Conservation (phyloP, 1,140 invertebrate genomes). For the Pollicipes pollicipes region DNA sequence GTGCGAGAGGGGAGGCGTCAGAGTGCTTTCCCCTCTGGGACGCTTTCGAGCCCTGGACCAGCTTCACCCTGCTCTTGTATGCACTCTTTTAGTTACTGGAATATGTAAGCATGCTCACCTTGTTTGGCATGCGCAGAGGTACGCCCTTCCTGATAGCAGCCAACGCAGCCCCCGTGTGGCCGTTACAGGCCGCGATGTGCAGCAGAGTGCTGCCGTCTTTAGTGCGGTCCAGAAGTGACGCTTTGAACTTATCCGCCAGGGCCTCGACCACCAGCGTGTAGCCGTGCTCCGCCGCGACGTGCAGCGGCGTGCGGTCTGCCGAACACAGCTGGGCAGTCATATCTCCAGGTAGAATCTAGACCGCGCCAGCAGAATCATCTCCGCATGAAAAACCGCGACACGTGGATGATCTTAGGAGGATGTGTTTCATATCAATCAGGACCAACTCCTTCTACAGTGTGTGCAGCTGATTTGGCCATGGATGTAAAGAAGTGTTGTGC, state of each 20-base stretch:
- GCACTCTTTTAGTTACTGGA: background rate
- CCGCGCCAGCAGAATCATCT: no score
- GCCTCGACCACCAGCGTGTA: slow-evolving; percentile 88
- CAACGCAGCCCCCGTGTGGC: slow-evolving; percentile 92
- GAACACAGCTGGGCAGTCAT: no score
- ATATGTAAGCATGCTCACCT: slow-evolving; percentile 33
- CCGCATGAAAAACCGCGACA: slow-evolving; percentile 19
- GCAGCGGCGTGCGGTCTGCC: slow-evolving; percentile 63
- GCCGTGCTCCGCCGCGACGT: slow-evolving; percentile 90
- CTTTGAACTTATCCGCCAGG: slow-evolving; percentile 92
- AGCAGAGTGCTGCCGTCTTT: slow-evolving; percentile 95
- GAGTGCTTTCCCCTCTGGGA: no score
- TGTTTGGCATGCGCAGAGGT: slow-evolving; percentile 96
- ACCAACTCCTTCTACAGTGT: no score
- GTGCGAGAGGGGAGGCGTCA: no score
- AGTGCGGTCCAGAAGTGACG: slow-evolving; percentile 78
- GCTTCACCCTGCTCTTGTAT: no score
- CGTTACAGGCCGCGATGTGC: slow-evolving; percentile 90
- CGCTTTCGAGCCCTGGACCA: no score
- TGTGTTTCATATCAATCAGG: no score
- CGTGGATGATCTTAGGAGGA: slow-evolving; percentile 48
- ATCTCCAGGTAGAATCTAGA: no score
- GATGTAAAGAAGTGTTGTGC: no score
- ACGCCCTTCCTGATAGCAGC: slow-evolving; percentile 96
- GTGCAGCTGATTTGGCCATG: no score